Evolutionary conservation across 2,888 invertebrate species (phyloP).

Genomic region (Ochropleura plecta): DNA sequence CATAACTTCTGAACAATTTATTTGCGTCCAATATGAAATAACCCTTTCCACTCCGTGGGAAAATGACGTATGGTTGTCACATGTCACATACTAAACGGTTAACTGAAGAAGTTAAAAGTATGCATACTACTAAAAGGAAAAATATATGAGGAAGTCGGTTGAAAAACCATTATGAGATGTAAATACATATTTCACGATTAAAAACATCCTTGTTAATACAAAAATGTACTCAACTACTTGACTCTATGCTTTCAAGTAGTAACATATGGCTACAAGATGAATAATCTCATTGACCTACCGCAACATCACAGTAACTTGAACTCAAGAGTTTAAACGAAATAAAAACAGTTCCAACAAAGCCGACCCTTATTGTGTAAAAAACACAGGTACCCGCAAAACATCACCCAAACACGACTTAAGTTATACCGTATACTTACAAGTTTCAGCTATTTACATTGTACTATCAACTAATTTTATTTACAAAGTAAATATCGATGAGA

Average conservation of each 20-base stretch:
- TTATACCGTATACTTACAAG: conserved; percentile 49
- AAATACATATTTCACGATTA: background rate
- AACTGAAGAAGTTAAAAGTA: background rate
- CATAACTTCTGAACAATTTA: conserved; percentile 29
- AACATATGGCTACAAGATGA: conserved; percentile 72
- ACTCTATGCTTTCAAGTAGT: conserved; percentile 61
- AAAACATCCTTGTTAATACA: background rate
- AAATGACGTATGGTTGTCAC: background rate
- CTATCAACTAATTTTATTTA: conserved; percentile 38
- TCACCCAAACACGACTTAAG: conserved; percentile 32
- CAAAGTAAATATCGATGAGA: conserved; percentile 33
- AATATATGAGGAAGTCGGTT: conserved; percentile 22
- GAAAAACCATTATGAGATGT: background rate
- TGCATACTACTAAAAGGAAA: background rate
- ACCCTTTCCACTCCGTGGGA: conserved; percentile 36
- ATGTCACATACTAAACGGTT: background rate
- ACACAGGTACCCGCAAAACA: conserved; percentile 43
- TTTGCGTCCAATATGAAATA: background rate
- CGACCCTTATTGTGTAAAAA: conserved; percentile 30
- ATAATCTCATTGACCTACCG: conserved; percentile 56
- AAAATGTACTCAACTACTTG: conserved; percentile 30
- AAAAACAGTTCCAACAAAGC: conserved; percentile 38
- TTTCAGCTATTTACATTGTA: conserved; percentile 41
- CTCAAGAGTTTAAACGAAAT: conserved; percentile 43
- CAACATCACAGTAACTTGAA: conserved; percentile 51